Evolutionary conservation across 2,797 vertebrate species (phyloP).

Genomic region (Nasua narica): DNA sequence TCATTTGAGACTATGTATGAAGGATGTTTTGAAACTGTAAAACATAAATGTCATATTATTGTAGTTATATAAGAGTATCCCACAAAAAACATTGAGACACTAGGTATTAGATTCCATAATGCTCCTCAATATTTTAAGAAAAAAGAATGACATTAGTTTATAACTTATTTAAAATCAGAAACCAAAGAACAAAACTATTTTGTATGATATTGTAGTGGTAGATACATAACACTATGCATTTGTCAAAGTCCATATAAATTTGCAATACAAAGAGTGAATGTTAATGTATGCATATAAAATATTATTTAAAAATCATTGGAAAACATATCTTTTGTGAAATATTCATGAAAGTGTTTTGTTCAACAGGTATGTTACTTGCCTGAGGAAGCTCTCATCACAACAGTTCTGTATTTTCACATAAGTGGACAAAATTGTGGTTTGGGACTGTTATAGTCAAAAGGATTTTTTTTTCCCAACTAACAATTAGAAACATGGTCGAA

Average conservation of each 20-base stretch:
- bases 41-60: neutral
- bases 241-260: neutral
- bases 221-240: neutral
- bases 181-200: neutral
- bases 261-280: neutral
- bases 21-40: neutral
- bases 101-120: neutral
- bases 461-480: neutral
- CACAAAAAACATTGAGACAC: neutral
- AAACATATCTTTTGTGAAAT: neutral
- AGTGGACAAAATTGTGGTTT: neutral
- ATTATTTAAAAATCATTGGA: neutral
- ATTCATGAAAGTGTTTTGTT: neutral
- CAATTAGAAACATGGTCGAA: neutral
- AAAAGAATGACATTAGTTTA: neutral
- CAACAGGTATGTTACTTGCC: neutral
- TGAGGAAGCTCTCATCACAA: neutral
- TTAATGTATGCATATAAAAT: neutral
- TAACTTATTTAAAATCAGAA: neutral
- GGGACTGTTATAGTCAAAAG: neutral
- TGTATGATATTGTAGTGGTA: neutral
- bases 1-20: neutral
- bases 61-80: neutral
- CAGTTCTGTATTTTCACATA: neutral
- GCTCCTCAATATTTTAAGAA: neutral